Percentiles rank a stretch among this genome's conserved stretches.
Conservation (phyloP, 2,888 invertebrate species). For the Euspilapteryx auroguttella region DNA sequence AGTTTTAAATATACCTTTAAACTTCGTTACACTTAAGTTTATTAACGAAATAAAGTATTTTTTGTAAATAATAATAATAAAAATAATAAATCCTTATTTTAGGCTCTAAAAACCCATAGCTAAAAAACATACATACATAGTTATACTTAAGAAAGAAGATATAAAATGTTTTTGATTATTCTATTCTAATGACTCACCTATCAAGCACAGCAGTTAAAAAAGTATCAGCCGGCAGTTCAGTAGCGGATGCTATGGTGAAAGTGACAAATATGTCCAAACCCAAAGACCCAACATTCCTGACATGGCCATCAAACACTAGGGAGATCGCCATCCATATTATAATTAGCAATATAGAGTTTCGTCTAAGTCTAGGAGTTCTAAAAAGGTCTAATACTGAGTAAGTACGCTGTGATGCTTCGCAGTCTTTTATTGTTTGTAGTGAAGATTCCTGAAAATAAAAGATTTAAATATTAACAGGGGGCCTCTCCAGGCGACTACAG, state of each 20-base stretch:
- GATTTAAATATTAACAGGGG: no score
- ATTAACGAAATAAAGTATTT: no score
- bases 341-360: constrained; percentile 76
- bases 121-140: no score
- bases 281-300: constrained; percentile 82
- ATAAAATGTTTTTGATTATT: no score
- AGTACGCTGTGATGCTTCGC: constrained; percentile 68
- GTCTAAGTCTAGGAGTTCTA: constrained; percentile 73
- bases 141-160: no score
- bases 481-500: no score
- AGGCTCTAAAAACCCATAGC: no score
- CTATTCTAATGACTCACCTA: no score
- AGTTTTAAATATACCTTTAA: no score
- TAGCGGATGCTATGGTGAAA: constrained; percentile 81
- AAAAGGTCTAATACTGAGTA: constrained; percentile 84
- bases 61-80: no score
- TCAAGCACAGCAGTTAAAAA: constrained; percentile 76
- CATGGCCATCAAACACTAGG: constrained; percentile 85
- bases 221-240: constrained; percentile 84
- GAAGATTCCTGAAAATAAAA: constrained; percentile 63
- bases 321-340: constrained; percentile 91
- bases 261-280: constrained; percentile 83
- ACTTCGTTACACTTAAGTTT: no score
- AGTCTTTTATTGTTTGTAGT: constrained; percentile 68
- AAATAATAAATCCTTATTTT: no score